A percentile compares a stretch with the other conserved stretches of the same genome.
These are phyloP conservation scores for Coluber constrictor DNA, from an alignment of 2,797 vertebrate genomes.

Conservation along the genomic window DNA sequence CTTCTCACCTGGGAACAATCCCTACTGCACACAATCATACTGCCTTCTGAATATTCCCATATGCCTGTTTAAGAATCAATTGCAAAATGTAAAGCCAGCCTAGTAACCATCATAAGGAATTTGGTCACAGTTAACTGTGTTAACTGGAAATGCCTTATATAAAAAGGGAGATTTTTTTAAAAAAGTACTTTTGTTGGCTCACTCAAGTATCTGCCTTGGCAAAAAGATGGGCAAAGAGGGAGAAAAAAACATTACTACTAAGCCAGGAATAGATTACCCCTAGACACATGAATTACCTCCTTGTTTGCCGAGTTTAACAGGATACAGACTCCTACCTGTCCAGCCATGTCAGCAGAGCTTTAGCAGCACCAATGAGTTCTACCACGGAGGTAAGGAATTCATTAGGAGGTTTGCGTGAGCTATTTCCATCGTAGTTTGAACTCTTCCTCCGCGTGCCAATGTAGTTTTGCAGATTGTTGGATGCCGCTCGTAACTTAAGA, in stretches of 20 bases:
- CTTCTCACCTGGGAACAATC: background rate
- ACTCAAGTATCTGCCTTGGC: background rate
- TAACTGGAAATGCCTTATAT: background rate
- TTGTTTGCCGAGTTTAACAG: background rate
- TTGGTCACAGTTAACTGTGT: background rate
- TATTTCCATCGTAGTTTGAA: conserved; percentile 75
- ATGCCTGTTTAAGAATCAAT: background rate
- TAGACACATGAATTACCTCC: background rate
- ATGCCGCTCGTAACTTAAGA: conserved; percentile 80
- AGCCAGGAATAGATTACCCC: background rate
- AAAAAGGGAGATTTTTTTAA: background rate
- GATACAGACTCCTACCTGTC: conserved; percentile 78
- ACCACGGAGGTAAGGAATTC: conserved; percentile 91
- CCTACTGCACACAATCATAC: background rate
- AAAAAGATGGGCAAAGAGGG: background rate
- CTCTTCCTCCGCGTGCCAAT: conserved; percentile 82
- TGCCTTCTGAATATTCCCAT: background rate
- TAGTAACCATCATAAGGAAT: background rate
- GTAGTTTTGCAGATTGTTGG: conserved; percentile 83
- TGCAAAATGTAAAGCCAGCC: background rate
- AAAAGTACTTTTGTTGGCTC: background rate
- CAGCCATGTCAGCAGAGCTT: conserved; percentile 87
- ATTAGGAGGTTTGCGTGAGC: conserved; percentile 84
- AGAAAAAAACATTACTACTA: background rate
- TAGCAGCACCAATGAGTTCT: conserved; percentile 89